These are phyloP conservation scores for Lithophane semibrunnea DNA, from an alignment of 2,888 invertebrate genomes.

Conservation along the genomic window DNA sequence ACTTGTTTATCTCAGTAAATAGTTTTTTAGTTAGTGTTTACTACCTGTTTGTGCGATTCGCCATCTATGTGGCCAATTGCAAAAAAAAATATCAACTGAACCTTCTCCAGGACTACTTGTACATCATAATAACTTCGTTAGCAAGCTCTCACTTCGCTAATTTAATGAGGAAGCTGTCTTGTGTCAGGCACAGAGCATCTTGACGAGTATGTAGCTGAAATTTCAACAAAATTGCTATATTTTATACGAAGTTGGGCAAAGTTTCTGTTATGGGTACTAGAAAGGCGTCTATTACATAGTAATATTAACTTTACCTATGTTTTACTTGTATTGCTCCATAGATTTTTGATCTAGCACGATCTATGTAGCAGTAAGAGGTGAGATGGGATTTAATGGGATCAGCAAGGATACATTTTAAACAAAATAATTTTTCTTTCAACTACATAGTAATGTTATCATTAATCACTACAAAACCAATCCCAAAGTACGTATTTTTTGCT, in stretches of 20 bases:
- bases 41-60: not conserved
- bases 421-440: not conserved
- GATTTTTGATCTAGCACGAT: not conserved
- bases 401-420: not conserved
- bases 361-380: not conserved
- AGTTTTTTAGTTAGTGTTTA: no score
- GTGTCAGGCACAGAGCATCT: slow-evolving; percentile 51
- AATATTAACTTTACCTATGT: not conserved
- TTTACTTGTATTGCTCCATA: not conserved
- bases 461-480: no score
- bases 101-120: slow-evolving; percentile 28
- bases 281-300: not conserved
- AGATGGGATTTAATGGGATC: not conserved
- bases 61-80: no score
- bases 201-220: slow-evolving; percentile 43
- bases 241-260: slow-evolving; percentile 20
- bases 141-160: slow-evolving; percentile 74
- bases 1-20: no score
- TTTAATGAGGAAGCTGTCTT: slow-evolving; percentile 72
- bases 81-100: not conserved
- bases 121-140: slow-evolving; percentile 77
- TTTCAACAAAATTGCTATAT: slow-evolving; percentile 45
- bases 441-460: no score
- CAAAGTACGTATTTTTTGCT: no score
- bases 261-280: slow-evolving; percentile 5